Conservation (phyloP, 2,888 invertebrate species). For the Aphidius colemani region DNA sequence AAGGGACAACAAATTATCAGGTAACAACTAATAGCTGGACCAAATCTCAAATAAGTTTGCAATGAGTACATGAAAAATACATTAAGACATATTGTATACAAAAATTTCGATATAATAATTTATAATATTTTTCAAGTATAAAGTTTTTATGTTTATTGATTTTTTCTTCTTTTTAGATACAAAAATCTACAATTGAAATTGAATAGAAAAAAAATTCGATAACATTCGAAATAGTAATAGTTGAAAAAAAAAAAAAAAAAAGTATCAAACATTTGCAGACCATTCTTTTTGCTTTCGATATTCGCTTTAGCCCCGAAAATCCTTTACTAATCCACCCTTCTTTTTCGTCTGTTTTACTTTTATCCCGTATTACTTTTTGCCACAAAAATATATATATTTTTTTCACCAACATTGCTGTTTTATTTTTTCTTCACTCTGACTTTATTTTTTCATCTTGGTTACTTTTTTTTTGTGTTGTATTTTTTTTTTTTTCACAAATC, state of each 20-base stretch:
- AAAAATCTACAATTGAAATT: no score
- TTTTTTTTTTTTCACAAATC: neutral
- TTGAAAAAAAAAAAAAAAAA: neutral
- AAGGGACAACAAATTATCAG: no score
- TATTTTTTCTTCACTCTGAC: neutral
- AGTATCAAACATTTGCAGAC: constrained; percentile 32
- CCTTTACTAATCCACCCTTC: constrained; percentile 34
- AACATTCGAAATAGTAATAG: no score
- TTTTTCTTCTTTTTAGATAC: no score
- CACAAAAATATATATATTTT: neutral
- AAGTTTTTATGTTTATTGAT: no score
- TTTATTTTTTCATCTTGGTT: neutral
- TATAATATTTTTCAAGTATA: no score
- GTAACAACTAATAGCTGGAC: no score
- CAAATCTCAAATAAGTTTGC: no score
- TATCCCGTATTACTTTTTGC: constrained; percentile 10
- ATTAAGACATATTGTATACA: no score
- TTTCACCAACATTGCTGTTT: neutral
- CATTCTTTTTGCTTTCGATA: constrained; percentile 35
- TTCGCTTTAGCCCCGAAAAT: constrained; percentile 30
- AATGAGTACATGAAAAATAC: no score
- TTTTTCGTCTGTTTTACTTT: constrained; percentile 21
- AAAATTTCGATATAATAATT: no score
- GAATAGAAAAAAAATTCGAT: no score
- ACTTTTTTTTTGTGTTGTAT: neutral